Percentiles rank a stretch among this genome's conserved stretches.
Evolutionary conservation across 2,888 invertebrate genomes (phyloP).

Genomic region (Cryptus armator): DNA sequence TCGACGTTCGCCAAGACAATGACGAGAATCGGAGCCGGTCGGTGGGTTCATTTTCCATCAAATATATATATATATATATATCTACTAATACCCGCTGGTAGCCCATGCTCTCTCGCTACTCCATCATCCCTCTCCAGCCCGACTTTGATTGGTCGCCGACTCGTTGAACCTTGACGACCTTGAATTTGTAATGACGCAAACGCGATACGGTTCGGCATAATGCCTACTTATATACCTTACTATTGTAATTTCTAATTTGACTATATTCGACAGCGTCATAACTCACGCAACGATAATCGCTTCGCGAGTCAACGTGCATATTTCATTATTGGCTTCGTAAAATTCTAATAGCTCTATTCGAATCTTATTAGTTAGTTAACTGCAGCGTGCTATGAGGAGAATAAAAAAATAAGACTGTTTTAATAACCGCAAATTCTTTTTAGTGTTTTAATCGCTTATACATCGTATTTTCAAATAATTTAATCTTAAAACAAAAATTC

Average conservation of each 20-base stretch:
- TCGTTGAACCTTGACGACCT: constrained; percentile 12
- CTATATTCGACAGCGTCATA: neutral
- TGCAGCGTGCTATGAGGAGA: no score
- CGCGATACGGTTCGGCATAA: neutral
- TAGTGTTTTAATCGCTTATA: neutral
- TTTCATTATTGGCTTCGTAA: neutral
- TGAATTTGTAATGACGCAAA: constrained; percentile 3
- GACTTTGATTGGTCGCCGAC: constrained; percentile 29
- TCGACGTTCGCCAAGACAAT: no score
- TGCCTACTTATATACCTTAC: neutral
- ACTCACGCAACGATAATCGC: constrained; percentile 7
- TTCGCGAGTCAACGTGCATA: neutral
- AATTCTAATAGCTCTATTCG: neutral
- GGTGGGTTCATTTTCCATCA: neutral
- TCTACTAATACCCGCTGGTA: no score
- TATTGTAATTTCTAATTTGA: neutral
- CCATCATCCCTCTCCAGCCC: neutral
- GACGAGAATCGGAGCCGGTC: no score
- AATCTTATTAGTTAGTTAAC: no score
- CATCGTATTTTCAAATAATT: neutral
- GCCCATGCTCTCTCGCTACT: no score
- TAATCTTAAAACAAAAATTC: neutral
- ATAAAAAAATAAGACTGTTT: no score
- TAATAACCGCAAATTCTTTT: neutral
- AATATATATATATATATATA: no score